Percentiles rank a stretch among this genome's conserved stretches.
Evolutionary conservation across 2,888 invertebrate genomes (phyloP).

Genomic region (Apamea monoglypha): DNA sequence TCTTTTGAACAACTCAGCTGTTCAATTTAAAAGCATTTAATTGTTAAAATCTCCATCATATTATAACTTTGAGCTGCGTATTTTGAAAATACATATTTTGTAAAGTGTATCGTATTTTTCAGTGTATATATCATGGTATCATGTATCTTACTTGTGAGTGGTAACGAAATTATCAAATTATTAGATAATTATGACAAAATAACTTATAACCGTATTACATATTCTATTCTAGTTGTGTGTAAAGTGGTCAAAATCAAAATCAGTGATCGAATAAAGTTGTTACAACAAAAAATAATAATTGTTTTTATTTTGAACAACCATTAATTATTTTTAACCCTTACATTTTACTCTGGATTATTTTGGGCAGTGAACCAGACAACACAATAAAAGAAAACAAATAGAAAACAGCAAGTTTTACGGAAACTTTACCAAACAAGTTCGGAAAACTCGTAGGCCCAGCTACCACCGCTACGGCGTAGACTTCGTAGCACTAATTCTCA

Average conservation of each 20-base stretch:
- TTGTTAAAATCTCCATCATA: not conserved
- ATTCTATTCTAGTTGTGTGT: slow-evolving; percentile 85
- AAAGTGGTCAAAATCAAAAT: slow-evolving; percentile 82
- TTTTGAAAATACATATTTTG: slow-evolving; percentile 38
- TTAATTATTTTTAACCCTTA: not conserved
- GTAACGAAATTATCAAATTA: slow-evolving; percentile 74
- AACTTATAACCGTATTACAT: slow-evolving; percentile 81
- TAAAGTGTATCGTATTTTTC: slow-evolving; percentile 33
- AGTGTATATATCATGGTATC: slow-evolving; percentile 54
- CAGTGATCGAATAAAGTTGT: slow-evolving; percentile 91
- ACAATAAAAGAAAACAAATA: not conserved
- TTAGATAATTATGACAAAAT: slow-evolving; percentile 67
- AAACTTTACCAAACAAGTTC: not conserved
- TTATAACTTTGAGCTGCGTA: slow-evolving; percentile 15
- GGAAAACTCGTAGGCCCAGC: not conserved
- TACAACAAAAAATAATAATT: slow-evolving; percentile 81
- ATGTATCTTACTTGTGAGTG: slow-evolving; percentile 67
- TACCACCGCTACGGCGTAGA: slow-evolving; percentile 3
- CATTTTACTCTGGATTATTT: not conserved
- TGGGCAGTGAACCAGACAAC: not conserved
- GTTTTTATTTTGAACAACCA: slow-evolving; percentile 58
- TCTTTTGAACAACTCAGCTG: slow-evolving; percentile 21
- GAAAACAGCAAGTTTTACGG: not conserved
- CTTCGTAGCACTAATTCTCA: not conserved
- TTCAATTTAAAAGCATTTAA: not conserved